Base-by-base conservation (phyloP, 35 echinoderm and acorn worm species). In the Ophioderma brevispina region DNA sequence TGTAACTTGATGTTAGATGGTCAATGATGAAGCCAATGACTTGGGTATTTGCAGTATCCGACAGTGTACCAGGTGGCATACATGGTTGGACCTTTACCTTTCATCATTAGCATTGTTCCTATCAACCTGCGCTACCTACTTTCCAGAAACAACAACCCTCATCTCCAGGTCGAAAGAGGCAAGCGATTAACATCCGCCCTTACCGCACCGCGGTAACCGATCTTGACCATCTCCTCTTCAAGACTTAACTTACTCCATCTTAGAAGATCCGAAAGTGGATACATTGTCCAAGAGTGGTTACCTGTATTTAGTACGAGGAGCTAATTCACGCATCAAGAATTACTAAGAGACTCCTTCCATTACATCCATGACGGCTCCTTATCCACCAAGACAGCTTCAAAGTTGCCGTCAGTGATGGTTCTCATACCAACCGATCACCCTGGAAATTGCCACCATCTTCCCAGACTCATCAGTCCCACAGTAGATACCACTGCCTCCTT, bases 101-200 rank as follows among this genome's bases (percentile, higher is more conserved):
- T 99, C 88, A 95, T 83, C 88, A 88, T 99, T 84, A 90, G 82
- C 78, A 80, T 99, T n/a, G 31, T 95, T 23, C 93, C 93, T 15
- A 93, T 78, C 14, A 83, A 95, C 79, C 87, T 92, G 78, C 80
- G 82, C 0, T 83, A 87, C 21, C 87, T 94, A 17, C 83, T 89
- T 18, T 99, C 95, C 36, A 30, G 80, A 8, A 90, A 95, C 23
- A 78, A 76, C 11, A 93, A 87, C 75, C 93, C 91, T 4, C 32
- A 92, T 0, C 55, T 99, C 19, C 91, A 90, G 82, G 97, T 95
- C 1, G 38, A 89, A 37, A 76, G 91, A 35, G 93, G 97, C 5
- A 94, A 91, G 33, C 87, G 0, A 84, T 88, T 23, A 87, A 86
- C 0, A 89, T 99, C 21, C 84, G 97, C 31, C 39, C 79, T 18